phyloP scores from a whole-genome alignment of 2,797 vertebrate genomes.

The Buphagus erythrorhynchus region DNA sequence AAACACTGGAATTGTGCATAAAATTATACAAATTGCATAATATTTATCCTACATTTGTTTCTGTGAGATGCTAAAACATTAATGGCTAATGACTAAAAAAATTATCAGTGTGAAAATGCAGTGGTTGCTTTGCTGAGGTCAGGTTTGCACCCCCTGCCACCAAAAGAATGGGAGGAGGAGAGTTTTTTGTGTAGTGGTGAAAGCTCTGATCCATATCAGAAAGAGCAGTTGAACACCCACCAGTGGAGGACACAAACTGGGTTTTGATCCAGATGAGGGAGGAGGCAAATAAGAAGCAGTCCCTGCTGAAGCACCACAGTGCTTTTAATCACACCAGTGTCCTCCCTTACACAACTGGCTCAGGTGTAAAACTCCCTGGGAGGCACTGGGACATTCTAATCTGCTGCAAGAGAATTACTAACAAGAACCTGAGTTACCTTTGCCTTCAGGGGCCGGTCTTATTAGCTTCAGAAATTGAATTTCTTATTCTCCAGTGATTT shows the following conservation, averaged over 20 bases:
- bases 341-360: not conserved
- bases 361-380: not conserved
- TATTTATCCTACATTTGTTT: not conserved
- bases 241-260: not conserved
- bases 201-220: too few species aligned
- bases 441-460: too few species aligned
- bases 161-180: not conserved
- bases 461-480: not conserved
- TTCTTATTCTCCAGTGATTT: not conserved
- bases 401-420: not conserved
- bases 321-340: not conserved
- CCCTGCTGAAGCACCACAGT: not conserved
- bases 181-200: not conserved
- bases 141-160: accelerated
- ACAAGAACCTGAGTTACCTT: not conserved
- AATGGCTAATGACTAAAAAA: not conserved
- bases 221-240: not conserved
- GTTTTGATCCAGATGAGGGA: not conserved
- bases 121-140: not conserved
- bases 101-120: not conserved
- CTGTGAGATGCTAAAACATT: not conserved
- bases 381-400: not conserved
- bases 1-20: not conserved
- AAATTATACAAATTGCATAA: not conserved
- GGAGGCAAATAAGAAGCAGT: not conserved